Conservation (phyloP, 2,888 invertebrate genomes). For the Cephalotes varians region DNA sequence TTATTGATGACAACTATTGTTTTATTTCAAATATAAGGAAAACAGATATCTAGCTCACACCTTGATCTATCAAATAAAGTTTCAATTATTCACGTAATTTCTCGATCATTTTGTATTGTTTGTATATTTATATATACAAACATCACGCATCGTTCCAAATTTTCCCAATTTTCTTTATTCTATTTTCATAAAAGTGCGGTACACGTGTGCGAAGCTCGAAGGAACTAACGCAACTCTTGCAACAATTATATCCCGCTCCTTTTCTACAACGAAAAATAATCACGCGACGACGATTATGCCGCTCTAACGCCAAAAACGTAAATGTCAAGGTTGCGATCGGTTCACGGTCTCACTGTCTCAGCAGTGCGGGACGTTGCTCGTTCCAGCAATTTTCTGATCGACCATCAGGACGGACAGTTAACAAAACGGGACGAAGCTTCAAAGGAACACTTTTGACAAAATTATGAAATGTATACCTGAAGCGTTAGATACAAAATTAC, state of each 20-base stretch:
- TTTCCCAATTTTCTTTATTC: too few relatives aligned
- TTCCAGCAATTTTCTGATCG: neutral
- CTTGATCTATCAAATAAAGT: neutral
- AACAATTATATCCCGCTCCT: slow-evolving; percentile 10
- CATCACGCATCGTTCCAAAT: neutral
- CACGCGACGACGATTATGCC: neutral
- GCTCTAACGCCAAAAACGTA: slow-evolving; percentile 35
- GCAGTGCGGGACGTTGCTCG: neutral
- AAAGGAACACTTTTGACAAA: neutral
- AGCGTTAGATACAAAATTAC: neutral
- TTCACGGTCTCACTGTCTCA: slow-evolving; percentile 56
- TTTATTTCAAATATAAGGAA: neutral
- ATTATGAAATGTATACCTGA: neutral
- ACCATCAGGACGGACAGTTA: neutral
- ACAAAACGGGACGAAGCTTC: neutral
- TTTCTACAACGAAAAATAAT: neutral
- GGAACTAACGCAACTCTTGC: neutral
- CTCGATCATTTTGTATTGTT: neutral
- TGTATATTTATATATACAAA: too few relatives aligned
- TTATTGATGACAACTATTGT: too few relatives aligned
- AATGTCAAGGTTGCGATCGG: slow-evolving; percentile 69
- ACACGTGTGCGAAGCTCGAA: neutral
- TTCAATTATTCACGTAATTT: neutral
- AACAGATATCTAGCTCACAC: neutral
- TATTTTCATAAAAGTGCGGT: slow-evolving; percentile 15